Percentiles rank a stretch among this genome's conserved stretches.
Conservation (phyloP, 1,140 invertebrate genomes). For the Penaeus japonicus region DNA sequence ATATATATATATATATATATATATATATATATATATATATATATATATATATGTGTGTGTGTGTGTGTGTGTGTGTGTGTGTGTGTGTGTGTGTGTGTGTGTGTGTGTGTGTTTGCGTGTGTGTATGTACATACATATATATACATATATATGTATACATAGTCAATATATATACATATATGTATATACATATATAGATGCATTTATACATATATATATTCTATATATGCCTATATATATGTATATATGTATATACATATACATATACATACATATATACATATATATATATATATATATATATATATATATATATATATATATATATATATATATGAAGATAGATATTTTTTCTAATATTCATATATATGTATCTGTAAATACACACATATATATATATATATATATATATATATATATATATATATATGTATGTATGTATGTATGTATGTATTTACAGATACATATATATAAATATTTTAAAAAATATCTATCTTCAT, state of each 20-base stretch:
- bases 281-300: neutral
- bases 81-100: neutral
- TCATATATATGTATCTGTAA: neutral
- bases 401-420: neutral
- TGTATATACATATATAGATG: neutral
- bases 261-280: neutral
- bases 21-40: neutral
- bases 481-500: no score
- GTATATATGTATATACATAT: neutral
- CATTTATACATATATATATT: conserved; percentile 9
- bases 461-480: no score
- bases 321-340: neutral
- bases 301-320: neutral
- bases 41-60: neutral
- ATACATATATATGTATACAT: neutral
- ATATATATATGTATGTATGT: neutral
- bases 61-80: neutral
- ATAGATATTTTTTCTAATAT: conserved; percentile 19
- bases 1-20: neutral
- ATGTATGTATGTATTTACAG: neutral
- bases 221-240: neutral
- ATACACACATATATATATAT: neutral
- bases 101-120: neutral
- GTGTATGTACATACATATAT: neutral
- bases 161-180: neutral